These are phyloP conservation scores for Garrulus glandarius DNA, from an alignment of 2,797 vertebrate genomes.

Conservation along the genomic window DNA sequence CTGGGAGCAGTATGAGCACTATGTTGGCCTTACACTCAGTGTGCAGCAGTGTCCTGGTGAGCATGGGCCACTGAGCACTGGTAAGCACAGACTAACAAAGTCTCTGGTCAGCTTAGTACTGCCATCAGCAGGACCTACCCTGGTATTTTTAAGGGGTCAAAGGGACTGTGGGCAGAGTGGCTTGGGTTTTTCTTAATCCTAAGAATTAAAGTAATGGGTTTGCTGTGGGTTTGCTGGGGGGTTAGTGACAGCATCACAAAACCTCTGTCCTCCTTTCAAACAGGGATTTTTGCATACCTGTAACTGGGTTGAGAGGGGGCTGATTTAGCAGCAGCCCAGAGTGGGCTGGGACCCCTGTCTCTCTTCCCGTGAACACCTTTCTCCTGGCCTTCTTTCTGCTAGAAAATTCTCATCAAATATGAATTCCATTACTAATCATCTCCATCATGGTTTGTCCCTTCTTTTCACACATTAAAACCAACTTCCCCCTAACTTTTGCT, in stretches of 20 bases:
- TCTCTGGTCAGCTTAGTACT: not conserved
- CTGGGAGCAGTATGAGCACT: fast-evolving
- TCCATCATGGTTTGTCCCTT: not conserved
- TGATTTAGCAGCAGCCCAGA: not conserved
- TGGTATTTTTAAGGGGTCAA: not conserved
- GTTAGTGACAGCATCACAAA: not conserved
- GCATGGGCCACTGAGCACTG: fast-evolving
- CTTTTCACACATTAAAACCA: not conserved
- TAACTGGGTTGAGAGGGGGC: not conserved
- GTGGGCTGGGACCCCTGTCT: fast-evolving
- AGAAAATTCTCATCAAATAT: not conserved
- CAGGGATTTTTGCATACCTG: not conserved
- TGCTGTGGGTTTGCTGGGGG: not conserved
- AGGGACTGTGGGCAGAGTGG: not conserved
- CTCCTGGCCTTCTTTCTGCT: not conserved
- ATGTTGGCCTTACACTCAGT: not conserved
- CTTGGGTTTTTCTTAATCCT: not conserved
- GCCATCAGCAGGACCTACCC: not conserved
- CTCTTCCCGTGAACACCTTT: not conserved
- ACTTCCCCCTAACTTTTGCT: not conserved
- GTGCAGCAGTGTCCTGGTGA: not conserved
- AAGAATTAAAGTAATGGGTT: not conserved
- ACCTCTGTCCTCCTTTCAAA: not conserved
- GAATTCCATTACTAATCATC: not conserved
- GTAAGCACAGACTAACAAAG: not conserved